Base-by-base conservation (phyloP, 2,888 invertebrate species). In the Calliscelio sp. region DNA sequence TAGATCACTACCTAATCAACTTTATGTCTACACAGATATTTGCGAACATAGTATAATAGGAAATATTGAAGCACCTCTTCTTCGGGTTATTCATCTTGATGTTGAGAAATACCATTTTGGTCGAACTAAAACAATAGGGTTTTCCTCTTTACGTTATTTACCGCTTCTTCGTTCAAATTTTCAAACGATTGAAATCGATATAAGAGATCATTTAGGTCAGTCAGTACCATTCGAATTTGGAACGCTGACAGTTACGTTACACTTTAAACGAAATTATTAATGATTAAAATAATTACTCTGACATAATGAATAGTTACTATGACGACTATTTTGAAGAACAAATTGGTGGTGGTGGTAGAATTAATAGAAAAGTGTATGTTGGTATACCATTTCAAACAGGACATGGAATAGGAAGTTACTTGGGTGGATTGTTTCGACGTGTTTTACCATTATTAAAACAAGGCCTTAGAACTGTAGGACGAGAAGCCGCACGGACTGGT, bases 211-310 rank as follows among this genome's bases (percentile, higher is more conserved):
- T n/a, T 20, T 61, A n/a, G 85, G 84, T 0, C 24, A 70, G 0
- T 16, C 74, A 1, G 41, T 85, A 55, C 63, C 79, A 85, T 87
- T 86, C 53, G 81, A 81, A 7, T 35, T 74, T 46, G 84, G 75
- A 6, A 65, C 75, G 2, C 57, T 73, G 32, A 61, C 61, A 0
- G 61, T 73, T 3, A 73, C 73, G 35, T 28, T 70, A 25, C 70
- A 70, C n/a, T 71, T 71, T 46, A 71, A 59, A 38, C 38, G 59
- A 41, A 46, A 35, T 46, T 46, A 46, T 14, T 18, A 18, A 46
- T 20, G 6, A 11, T 14, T 3, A 38, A 38, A 38, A 38, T 38
- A 18, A 46, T 20, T 14, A 38, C 14, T 14, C 28, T 28, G 5
- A 28, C 4, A 41, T 1, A 16, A 57, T 57, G 57, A 38, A 4